A percentile compares a stretch with the other conserved stretches of the same genome.
These are phyloP conservation scores for Drosophila affinis DNA, from an alignment of 2,888 invertebrate species.

Conservation along the genomic window DNA sequence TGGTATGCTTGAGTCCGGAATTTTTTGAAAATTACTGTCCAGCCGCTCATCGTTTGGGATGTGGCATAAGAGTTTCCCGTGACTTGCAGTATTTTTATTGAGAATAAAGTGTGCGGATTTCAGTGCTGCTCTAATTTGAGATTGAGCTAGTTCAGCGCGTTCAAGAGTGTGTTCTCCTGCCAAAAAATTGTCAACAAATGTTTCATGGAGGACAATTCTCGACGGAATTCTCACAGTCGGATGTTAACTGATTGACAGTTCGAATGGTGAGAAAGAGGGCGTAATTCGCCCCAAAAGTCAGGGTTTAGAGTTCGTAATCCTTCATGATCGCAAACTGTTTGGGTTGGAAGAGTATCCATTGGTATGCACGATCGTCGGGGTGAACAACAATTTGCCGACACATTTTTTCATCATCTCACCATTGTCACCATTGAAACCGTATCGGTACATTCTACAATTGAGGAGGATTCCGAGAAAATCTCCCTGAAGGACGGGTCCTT, in stretches of 20 bases:
- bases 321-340: neutral
- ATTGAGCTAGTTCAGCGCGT: neutral
- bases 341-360: neutral
- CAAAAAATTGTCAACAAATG: neutral
- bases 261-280: too few species aligned
- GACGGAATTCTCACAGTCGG: neutral
- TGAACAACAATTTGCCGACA: slow-evolving; percentile 1
- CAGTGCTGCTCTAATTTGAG: too few species aligned
- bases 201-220: neutral
- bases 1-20: neutral
- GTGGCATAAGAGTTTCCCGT: neutral
- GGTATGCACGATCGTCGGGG: neutral
- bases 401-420: neutral
- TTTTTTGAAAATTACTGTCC: neutral
- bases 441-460: neutral
- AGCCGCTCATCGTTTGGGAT: neutral
- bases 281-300: too few species aligned
- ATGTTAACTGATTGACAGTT: neutral
- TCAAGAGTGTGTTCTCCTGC: neutral
- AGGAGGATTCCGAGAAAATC: neutral
- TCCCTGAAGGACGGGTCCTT: neutral
- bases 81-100: neutral
- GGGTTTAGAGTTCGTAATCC: too few species aligned
- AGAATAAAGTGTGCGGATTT: neutral
- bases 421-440: neutral